These are phyloP conservation scores for Hozukius guyotensis DNA, from an alignment of 2,797 vertebrate genomes.

Conservation along the genomic window DNA sequence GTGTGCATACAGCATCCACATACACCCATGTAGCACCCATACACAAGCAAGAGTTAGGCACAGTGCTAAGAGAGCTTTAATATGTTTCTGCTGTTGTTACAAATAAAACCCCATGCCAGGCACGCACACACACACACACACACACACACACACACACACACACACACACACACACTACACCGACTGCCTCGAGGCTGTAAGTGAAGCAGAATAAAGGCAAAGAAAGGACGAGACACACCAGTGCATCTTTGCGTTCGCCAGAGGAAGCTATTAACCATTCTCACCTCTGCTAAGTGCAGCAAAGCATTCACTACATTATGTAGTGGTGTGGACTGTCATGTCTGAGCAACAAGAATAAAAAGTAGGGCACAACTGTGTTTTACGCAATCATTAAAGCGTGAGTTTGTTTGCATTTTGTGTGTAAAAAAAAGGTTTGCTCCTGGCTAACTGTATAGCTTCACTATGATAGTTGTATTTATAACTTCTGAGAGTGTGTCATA, in stretches of 20 bases:
- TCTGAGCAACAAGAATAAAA: slow-evolving; percentile 43
- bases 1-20: background rate
- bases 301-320: slow-evolving; percentile 39
- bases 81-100: background rate
- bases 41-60: background rate
- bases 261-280: slow-evolving; percentile 60
- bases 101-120: background rate
- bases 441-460: background rate
- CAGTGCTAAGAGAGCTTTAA: background rate
- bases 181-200: slow-evolving; percentile 35
- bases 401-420: slow-evolving; percentile 2
- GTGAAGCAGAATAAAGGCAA: slow-evolving; percentile 58
- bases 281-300: slow-evolving; percentile 65
- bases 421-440: background rate
- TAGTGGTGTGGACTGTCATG: slow-evolving; percentile 18
- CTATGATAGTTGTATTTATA: background rate
- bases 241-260: slow-evolving; percentile 45
- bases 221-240: slow-evolving; percentile 51
- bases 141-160: background rate
- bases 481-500: background rate
- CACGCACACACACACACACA: background rate
- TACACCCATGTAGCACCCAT: background rate
- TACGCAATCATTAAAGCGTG: background rate
- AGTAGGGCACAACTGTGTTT: slow-evolving; percentile 43
- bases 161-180: background rate